phyloP scores from a whole-genome alignment of 2,113 vertebrate species.

The Clarias gariepinus region DNA sequence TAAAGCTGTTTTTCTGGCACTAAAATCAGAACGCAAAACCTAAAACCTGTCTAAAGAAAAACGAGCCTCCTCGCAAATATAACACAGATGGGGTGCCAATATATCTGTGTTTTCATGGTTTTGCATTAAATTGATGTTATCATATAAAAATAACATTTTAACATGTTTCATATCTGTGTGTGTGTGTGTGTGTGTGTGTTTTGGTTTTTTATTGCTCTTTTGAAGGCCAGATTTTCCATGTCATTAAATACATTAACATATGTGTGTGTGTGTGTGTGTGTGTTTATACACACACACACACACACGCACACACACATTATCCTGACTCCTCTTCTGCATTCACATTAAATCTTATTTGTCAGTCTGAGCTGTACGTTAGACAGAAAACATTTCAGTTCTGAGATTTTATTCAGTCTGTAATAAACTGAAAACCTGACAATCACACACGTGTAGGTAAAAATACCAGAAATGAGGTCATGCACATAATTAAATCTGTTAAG shows the following conservation, averaged over 20 bases:
- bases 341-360: slow-evolving; percentile 11
- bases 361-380: slow-evolving; percentile 17
- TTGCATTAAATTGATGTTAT: not conserved
- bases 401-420: not conserved
- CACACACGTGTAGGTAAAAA: not conserved
- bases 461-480: slow-evolving; percentile 17
- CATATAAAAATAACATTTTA: not conserved
- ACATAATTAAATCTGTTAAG: not conserved
- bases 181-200: not conserved
- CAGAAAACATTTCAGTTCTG: not conserved
- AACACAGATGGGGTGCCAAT: slow-evolving; percentile 2
- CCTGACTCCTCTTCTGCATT: not conserved
- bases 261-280: too few relatives aligned
- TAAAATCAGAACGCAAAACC: not conserved
- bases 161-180: not conserved
- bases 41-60: not conserved
- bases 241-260: slow-evolving; percentile 11
- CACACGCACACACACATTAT: slow-evolving; percentile 12
- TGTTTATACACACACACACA: too few relatives aligned
- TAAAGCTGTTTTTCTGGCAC: not conserved
- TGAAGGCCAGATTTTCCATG: not conserved
- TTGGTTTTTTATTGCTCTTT: not conserved
- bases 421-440: not conserved
- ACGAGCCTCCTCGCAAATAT: not conserved
- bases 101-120: not conserved